Percentiles rank a stretch among this genome's conserved stretches.
These are phyloP conservation scores for Sinocyclocheilus anophthalmus DNA, from an alignment of 2,113 vertebrate genomes.

Conservation along the genomic window DNA sequence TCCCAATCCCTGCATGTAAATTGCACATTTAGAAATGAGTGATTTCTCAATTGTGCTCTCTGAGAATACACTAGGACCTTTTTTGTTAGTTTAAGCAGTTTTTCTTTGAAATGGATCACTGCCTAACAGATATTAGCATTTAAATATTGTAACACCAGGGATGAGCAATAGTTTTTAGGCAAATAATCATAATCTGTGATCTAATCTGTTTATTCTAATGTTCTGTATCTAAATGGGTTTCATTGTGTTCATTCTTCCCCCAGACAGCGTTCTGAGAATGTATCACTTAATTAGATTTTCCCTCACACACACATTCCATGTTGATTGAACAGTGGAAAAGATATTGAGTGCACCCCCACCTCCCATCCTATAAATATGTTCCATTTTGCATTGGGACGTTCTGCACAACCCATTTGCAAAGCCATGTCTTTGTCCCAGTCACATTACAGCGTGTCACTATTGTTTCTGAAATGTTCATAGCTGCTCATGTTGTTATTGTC, in stretches of 20 bases:
- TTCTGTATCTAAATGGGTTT: constrained; percentile 66
- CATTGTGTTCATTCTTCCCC: constrained; percentile 61
- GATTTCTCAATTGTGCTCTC: constrained; percentile 67
- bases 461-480: constrained; percentile 51
- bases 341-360: constrained; percentile 52
- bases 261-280: constrained; percentile 57
- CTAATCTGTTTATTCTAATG: constrained; percentile 68
- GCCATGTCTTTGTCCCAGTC: constrained; percentile 42
- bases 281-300: constrained; percentile 61
- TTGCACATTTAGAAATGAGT: constrained; percentile 65
- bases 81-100: constrained; percentile 65
- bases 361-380: constrained; percentile 55
- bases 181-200: constrained; percentile 69
- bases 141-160: constrained; percentile 66
- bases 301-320: constrained; percentile 25
- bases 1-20: constrained; percentile 62
- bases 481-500: constrained; percentile 57
- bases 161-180: constrained; percentile 65
- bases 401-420: constrained; percentile 52
- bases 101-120: constrained; percentile 65
- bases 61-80: constrained; percentile 60
- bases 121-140: constrained; percentile 70
- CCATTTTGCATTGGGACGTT: constrained; percentile 49
- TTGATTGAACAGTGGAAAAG: constrained; percentile 53
- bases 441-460: constrained; percentile 49